Evolutionary conservation across 1,140 invertebrate genomes (phyloP).

Genomic region (Dendrolimus kikuchii): DNA sequence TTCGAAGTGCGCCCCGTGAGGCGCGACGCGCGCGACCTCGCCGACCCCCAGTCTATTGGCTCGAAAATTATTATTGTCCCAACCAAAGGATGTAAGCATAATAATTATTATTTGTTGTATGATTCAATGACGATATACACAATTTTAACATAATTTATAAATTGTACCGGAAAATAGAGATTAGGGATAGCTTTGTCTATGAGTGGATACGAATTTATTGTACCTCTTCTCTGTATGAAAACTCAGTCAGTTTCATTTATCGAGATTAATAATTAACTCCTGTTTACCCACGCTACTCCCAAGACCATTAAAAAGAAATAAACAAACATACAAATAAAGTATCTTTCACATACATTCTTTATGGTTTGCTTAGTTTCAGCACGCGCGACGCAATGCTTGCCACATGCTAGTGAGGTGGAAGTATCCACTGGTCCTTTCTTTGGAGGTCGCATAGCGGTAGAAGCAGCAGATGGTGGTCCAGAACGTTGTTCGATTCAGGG

Average conservation of each 20-base stretch:
- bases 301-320: no score
- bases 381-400: slow-evolving; percentile 81
- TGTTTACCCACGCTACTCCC: no score
- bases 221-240: no score
- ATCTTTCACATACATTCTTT: background rate
- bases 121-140: background rate
- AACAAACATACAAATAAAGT: no score
- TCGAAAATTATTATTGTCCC: slow-evolving; percentile 77
- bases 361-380: slow-evolving; percentile 77
- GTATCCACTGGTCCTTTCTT: slow-evolving; percentile 87
- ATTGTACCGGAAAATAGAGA: no score
- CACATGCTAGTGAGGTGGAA: slow-evolving; percentile 83
- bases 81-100: slow-evolving; percentile 84
- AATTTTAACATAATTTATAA: background rate
- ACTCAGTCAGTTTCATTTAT: no score
- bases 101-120: no score
- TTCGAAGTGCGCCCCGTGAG: slow-evolving; percentile 78
- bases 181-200: no score
- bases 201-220: no score
- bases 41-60: slow-evolving; percentile 57
- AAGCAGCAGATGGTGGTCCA: slow-evolving; percentile 75
- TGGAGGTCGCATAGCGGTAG: slow-evolving; percentile 81
- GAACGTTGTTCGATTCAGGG: slow-evolving; percentile 76
- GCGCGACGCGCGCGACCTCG: slow-evolving; percentile 53
- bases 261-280: no score